These are phyloP conservation scores for Xestia c-nigrum DNA, from an alignment of 2,888 invertebrate genomes.

Conservation along the genomic window DNA sequence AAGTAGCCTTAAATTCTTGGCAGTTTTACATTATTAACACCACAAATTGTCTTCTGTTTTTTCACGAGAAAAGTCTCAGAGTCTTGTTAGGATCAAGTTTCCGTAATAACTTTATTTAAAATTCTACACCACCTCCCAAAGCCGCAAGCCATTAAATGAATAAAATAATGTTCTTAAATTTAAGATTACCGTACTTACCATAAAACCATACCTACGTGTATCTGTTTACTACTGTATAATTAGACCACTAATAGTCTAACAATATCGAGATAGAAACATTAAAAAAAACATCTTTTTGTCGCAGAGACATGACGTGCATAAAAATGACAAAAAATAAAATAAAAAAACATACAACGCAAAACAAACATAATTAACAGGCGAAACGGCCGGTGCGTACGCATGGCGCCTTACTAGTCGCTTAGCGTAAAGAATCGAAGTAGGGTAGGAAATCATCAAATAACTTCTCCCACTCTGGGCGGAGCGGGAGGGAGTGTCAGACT, in stretches of 20 bases:
- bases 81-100: background rate
- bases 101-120: background rate
- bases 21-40: background rate
- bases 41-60: background rate
- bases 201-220: background rate
- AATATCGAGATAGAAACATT: too few species aligned
- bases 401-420: too few species aligned
- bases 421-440: too few species aligned
- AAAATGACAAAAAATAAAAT: too few species aligned
- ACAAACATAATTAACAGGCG: too few species aligned
- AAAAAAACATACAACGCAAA: too few species aligned
- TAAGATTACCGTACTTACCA: background rate
- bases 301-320: too few species aligned
- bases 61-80: background rate
- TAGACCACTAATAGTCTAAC: background rate
- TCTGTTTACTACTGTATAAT: background rate
- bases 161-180: slow-evolving; percentile 2
- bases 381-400: too few species aligned
- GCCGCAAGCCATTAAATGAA: background rate
- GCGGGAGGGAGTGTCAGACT: too few species aligned
- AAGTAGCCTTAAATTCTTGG: background rate
- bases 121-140: slow-evolving; percentile 30
- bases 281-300: too few species aligned
- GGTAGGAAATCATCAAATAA: too few species aligned
- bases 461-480: too few species aligned